Base-by-base conservation (phyloP, 2,888 invertebrate genomes). In the Melolontha melolontha region DNA sequence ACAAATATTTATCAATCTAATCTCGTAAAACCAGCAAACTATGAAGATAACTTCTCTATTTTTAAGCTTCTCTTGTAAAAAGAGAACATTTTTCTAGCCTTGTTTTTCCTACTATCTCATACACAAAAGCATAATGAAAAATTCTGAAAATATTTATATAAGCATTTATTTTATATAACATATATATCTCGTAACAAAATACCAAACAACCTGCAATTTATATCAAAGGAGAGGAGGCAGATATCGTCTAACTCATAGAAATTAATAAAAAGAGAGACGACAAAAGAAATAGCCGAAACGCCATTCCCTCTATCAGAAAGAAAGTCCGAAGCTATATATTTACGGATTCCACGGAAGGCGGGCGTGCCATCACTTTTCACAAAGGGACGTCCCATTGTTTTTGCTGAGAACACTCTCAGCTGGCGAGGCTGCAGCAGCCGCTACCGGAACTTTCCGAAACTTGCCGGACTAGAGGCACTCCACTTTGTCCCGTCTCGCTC, bases 391-490 rank as follows among this genome's bases (percentile, higher is more conserved):
- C 75, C 78, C 77, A 78, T 79, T 79, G 79, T 79, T 79, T 79
- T 77, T 77, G 76, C 78, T 77, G 78, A 75, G 78, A 79, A 78
- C 77, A 78, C 77, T 74, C 75, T 79, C 79, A 79, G 79, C 78
- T 79, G 79, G 75, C 76, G 71, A 64, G 22, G 27, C 54, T 16
- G 12, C 17, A 51, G 52, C 12, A 52, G 52, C 17, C 52, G 27
- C 12, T 14, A 14, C 34, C 59, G 59, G 51, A 59, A 59, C 57
- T 51, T 51, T 27, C 50, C 66, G 66, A 47, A 57, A 55, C 49
- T 47, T 47, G 29, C 59, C 47, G 59, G 41, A 55, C 41, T 41
- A 17, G 47, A 29, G 34, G 16, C 49, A 17, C 49, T 49, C 16
- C 17, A 49, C 17, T 49, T 49, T 49, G 49, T 49, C 49, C 22